These are phyloP conservation scores for Platanista minor DNA, from an alignment of 2,113 vertebrate species.

Conservation along the genomic window DNA sequence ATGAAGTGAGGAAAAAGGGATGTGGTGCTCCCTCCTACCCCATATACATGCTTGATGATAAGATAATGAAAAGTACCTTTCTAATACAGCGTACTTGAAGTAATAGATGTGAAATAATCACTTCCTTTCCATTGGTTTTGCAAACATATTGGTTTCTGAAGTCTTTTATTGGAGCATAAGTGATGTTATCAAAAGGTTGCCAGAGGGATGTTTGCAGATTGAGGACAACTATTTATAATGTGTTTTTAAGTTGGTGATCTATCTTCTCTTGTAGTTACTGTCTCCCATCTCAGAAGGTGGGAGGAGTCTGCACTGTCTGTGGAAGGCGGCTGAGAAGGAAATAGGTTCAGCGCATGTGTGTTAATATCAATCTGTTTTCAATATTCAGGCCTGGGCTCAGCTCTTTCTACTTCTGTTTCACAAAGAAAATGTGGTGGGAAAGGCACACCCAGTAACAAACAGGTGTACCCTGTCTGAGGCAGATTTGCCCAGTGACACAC, in stretches of 20 bases:
- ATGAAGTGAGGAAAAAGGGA: neutral
- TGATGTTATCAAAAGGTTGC: neutral
- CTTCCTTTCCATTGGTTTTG: neutral
- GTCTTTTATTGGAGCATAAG: neutral
- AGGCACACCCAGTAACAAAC: neutral
- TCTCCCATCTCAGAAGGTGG: neutral
- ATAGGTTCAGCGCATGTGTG: slow-evolving; percentile 31
- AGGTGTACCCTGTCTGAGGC: neutral
- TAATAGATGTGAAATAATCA: neutral
- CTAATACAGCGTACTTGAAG: neutral
- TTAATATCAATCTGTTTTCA: slow-evolving; percentile 70
- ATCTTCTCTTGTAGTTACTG: neutral
- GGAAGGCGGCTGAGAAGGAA: slow-evolving; percentile 63
- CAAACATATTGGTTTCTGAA: neutral
- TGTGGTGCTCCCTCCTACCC: neutral
- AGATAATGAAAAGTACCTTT: neutral
- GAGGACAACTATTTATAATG: neutral
- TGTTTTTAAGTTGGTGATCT: neutral
- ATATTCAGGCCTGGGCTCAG: slow-evolving; percentile 43
- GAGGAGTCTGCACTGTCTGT: neutral
- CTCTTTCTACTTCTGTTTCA: slow-evolving; percentile 57
- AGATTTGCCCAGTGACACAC: neutral
- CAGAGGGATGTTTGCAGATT: neutral
- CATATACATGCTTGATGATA: neutral
- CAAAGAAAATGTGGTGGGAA: slow-evolving; percentile 2